These are phyloP conservation scores for Meteorus sp. DNA, from an alignment of 1,140 invertebrate genomes.

Conservation along the genomic window DNA sequence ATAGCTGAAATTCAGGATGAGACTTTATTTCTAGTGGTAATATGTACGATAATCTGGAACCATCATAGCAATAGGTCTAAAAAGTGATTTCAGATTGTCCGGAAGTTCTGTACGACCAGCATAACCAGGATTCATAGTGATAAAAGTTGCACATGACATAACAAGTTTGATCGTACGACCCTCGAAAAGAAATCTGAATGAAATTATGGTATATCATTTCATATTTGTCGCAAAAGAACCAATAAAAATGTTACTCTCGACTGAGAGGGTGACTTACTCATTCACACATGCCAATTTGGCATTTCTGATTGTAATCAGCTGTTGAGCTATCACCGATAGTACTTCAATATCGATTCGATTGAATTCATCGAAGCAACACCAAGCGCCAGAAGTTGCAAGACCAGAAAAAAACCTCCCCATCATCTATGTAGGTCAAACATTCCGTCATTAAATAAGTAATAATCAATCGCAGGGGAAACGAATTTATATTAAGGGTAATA, in stretches of 20 bases:
- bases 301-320: conserved; percentile 79
- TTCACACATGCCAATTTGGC: conserved; percentile 78
- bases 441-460: not conserved
- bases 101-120: conserved; percentile 88
- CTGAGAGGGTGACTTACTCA: too few species aligned
- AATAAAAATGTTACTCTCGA: too few species aligned
- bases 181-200: conserved; percentile 79
- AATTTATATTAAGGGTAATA: too few species aligned
- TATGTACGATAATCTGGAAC: conserved; percentile 46
- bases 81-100: conserved; percentile 91
- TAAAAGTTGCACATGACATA: conserved; percentile 90
- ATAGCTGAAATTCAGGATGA: not conserved
- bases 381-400: conserved; percentile 92
- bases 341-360: conserved; percentile 84
- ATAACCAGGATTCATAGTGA: conserved; percentile 96
- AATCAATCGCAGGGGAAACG: too few species aligned
- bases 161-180: conserved; percentile 87
- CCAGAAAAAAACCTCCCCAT: conserved; percentile 98
- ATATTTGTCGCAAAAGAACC: too few species aligned
- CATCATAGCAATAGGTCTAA: conserved; percentile 97
- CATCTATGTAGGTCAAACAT: not conserved
- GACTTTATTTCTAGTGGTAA: too few species aligned
- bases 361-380: conserved; percentile 98
- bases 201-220: too few species aligned
- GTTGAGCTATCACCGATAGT: conserved; percentile 86